Evolutionary conservation across 2,113 vertebrate genomes (phyloP).

Genomic region (Pelvicachromis taeniatus): DNA sequence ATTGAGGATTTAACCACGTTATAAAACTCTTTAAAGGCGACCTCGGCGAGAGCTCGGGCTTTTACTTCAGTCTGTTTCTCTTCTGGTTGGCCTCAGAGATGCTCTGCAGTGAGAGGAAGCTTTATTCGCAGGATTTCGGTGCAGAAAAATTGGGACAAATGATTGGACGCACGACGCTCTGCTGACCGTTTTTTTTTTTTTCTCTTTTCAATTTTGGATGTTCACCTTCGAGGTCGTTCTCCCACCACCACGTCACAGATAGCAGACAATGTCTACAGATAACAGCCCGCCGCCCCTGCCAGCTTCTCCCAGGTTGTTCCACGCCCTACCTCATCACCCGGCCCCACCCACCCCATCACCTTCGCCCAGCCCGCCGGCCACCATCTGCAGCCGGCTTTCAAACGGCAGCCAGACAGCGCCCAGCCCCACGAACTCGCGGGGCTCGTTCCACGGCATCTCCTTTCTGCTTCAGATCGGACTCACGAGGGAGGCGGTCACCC

Average conservation of each 20-base stretch:
- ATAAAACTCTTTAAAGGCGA: background rate
- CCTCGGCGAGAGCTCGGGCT: background rate
- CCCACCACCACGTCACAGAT: background rate
- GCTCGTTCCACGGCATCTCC: conserved; percentile 84
- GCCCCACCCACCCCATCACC: conserved; percentile 79
- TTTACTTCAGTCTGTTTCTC: background rate
- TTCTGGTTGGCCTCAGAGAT: background rate
- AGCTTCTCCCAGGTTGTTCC: conserved; percentile 77
- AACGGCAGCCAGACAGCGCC: conserved; percentile 83
- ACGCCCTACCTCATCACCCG: background rate
- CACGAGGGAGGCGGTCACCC: conserved; percentile 86
- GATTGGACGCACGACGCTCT: background rate
- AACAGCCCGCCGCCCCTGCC: conserved; percentile 75
- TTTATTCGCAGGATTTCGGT: background rate
- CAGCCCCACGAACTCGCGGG: conserved; percentile 84
- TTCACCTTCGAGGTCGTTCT: background rate
- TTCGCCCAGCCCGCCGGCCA: conserved; percentile 83
- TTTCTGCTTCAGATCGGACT: conserved; percentile 95
- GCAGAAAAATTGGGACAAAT: background rate
- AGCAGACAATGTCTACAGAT: conserved; percentile 83
- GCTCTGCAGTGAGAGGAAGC: background rate
- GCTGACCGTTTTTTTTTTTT: background rate
- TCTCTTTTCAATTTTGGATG: background rate
- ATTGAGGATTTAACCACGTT: background rate
- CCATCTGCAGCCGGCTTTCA: conserved; percentile 79